Evolutionary conservation across 2,888 invertebrate genomes (phyloP).

Genomic region (Amblyjoppa fuscipennis): DNA sequence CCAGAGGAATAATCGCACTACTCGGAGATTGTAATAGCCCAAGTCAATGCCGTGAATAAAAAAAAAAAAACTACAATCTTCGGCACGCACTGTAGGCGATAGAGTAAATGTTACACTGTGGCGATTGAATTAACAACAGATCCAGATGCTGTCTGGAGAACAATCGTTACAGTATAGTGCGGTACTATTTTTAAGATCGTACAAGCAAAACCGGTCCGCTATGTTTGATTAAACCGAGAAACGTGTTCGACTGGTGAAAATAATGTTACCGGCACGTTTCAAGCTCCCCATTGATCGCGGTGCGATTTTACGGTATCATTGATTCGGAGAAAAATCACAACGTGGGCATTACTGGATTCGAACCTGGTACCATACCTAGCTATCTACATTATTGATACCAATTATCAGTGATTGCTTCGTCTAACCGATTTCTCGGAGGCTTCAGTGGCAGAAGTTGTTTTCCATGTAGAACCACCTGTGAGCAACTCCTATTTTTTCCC

Average conservation of each 20-base stretch:
- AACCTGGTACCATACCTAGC: background rate
- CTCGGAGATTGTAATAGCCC: background rate
- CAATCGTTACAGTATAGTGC: too few relatives aligned
- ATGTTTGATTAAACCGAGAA: background rate
- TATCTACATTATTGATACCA: background rate
- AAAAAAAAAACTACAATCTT: background rate
- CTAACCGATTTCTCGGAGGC: background rate
- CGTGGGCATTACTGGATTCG: background rate
- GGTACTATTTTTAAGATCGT: background rate
- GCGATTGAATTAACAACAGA: too few relatives aligned
- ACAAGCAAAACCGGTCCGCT: background rate
- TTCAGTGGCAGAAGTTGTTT: too few relatives aligned
- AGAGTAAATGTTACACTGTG: too few relatives aligned
- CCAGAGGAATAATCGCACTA: background rate
- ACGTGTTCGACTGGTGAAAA: background rate
- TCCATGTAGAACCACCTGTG: background rate
- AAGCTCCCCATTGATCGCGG: background rate
- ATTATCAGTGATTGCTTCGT: background rate
- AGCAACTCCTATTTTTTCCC: background rate
- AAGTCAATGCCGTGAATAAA: background rate
- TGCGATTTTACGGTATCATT: background rate
- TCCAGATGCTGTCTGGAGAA: too few relatives aligned
- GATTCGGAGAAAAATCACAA: background rate
- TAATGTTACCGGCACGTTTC: background rate
- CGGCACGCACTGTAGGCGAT: too few relatives aligned